Evolutionary conservation across 2,797 vertebrate genomes (phyloP).

Genomic region (Halcyon leucocephala): DNA sequence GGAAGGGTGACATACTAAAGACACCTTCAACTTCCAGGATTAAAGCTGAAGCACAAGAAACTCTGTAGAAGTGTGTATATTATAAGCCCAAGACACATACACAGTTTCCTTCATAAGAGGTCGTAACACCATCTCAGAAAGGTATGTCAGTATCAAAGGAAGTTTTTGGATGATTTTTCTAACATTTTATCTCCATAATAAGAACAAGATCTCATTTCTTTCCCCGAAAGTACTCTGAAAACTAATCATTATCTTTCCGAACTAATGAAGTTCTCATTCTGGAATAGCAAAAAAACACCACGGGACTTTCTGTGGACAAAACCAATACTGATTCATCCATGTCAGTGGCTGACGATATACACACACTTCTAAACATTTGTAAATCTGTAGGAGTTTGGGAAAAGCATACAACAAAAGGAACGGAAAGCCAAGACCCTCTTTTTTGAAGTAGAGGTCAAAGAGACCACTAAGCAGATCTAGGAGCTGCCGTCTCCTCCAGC

Average conservation of each 20-base stretch:
- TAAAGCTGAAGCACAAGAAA: not conserved
- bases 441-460: not conserved
- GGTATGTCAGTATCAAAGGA: not conserved
- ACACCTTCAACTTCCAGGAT: not conserved
- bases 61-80: not conserved
- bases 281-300: not conserved
- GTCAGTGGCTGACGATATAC: not conserved
- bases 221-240: not conserved
- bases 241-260: not conserved
- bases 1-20: not conserved
- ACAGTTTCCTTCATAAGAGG: not conserved
- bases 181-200: not conserved
- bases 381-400: not conserved
- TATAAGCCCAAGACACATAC: not conserved
- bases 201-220: not conserved
- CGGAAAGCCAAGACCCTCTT: not conserved
- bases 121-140: not conserved
- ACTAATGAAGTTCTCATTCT: not conserved
- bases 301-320: not conserved
- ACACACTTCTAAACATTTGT: not conserved
- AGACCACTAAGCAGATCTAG: not conserved
- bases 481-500: not conserved
- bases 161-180: not conserved
- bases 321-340: not conserved
- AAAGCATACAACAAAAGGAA: not conserved